These are phyloP conservation scores for Pseudochirops corinnae DNA, from an alignment of 2,797 vertebrate genomes.

Conservation along the genomic window DNA sequence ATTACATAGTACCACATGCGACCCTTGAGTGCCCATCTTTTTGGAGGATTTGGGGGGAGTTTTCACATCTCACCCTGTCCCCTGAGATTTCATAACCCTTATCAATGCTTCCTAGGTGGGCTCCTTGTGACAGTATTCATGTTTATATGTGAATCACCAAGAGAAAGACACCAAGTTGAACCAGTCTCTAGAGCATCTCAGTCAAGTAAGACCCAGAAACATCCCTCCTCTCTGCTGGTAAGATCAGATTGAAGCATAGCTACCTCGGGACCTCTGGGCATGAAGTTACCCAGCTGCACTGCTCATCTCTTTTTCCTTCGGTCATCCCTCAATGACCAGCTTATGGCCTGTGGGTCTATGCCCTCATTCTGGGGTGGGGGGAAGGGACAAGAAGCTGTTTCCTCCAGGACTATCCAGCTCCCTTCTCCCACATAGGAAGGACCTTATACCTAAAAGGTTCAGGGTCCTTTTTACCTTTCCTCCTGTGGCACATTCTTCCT, in stretches of 20 bases:
- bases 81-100: not conserved
- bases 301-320: not conserved
- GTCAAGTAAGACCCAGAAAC: not conserved
- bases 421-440: not conserved
- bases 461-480: not conserved
- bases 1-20: not conserved
- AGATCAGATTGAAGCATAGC: not conserved
- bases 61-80: not conserved
- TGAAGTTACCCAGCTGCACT: not conserved
- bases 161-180: not conserved
- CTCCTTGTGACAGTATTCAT: not conserved
- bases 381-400: not conserved
- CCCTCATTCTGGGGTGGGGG: not conserved
- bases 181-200: not conserved
- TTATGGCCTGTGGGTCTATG: not conserved
- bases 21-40: not conserved
- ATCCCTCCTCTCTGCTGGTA: not conserved
- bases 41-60: not conserved
- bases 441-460: not conserved
- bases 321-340: not conserved
- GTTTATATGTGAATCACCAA: not conserved
- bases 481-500: not conserved
- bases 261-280: not conserved
- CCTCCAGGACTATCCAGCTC: not conserved
- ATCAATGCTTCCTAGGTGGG: not conserved